Conservation (phyloP, 2,888 invertebrate species). For the Sympetrum striolatum region DNA sequence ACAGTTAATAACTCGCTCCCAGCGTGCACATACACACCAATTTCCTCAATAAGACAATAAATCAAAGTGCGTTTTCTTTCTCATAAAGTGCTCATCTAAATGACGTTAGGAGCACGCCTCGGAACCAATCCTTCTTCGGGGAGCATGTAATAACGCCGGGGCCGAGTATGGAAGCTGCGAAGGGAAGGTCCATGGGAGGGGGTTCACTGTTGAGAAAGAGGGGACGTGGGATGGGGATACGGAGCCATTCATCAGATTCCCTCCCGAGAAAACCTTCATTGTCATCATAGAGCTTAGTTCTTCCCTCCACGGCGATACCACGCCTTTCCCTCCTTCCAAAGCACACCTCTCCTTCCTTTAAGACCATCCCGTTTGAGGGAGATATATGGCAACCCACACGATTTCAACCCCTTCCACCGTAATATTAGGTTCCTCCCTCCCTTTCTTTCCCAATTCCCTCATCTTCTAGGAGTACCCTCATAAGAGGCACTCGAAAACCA, state of each 20-base stretch:
- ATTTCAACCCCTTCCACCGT: not conserved
- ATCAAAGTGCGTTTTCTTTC: not conserved
- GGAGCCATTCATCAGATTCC: conserved; percentile 35
- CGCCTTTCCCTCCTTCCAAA: not conserved
- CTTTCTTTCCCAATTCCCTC: conserved; percentile 5
- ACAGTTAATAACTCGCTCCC: conserved; percentile 19
- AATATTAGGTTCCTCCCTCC: not conserved
- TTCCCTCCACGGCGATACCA: not conserved
- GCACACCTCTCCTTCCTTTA: not conserved
- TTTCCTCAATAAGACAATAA: conserved; percentile 33
- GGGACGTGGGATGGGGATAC: not conserved
- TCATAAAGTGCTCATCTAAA: conserved; percentile 33
- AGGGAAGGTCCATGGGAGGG: not conserved
- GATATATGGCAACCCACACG: conserved; percentile 23
- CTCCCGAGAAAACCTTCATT: conserved; percentile 12
- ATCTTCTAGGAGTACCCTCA: conserved; percentile 31
- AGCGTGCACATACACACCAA: conserved; percentile 20
- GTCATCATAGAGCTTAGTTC: conserved; percentile 38
- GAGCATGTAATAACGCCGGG: not conserved
- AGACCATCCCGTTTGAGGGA: not conserved
- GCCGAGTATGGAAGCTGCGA: not conserved
- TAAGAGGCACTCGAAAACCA: conserved; percentile 30
- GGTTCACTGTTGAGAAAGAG: not conserved
- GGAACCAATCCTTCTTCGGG: conserved; percentile 24
- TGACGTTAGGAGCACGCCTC: conserved; percentile 10